Percentiles rank a stretch among this genome's conserved stretches.
These are phyloP conservation scores for Ciconia boyciana DNA, from an alignment of 2,113 vertebrate species.

Conservation along the genomic window DNA sequence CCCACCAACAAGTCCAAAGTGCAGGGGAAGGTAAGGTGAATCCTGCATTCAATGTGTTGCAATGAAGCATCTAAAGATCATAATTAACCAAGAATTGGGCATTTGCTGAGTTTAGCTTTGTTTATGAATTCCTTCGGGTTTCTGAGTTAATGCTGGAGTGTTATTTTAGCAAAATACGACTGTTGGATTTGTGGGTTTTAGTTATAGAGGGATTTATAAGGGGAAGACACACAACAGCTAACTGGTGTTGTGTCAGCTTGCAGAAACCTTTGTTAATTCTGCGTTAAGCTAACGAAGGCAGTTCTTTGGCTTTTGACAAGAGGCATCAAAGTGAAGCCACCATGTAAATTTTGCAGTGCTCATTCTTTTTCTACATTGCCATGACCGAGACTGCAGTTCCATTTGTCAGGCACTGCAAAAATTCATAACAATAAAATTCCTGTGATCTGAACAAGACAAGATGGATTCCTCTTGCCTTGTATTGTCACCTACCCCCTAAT, in stretches of 20 bases:
- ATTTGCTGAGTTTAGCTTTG: background rate
- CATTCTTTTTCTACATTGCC: background rate
- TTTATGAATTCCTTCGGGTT: background rate
- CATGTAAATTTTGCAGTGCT: background rate
- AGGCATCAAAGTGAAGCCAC: background rate
- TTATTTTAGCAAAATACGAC: background rate
- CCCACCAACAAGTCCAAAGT: background rate
- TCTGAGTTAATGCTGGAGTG: background rate
- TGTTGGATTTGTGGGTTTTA: background rate
- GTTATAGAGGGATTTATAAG: background rate
- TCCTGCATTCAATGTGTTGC: fast-evolving
- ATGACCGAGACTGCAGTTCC: background rate
- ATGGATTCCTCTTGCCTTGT: background rate
- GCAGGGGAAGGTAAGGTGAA: background rate
- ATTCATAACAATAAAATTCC: background rate
- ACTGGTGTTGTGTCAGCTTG: background rate
- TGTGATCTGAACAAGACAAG: background rate
- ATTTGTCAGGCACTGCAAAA: background rate
- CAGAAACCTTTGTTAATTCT: background rate
- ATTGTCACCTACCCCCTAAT: background rate
- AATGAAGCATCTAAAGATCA: background rate
- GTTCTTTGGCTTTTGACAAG: background rate
- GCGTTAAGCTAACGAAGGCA: background rate
- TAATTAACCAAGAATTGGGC: background rate
- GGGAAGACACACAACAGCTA: background rate